Evolutionary conservation across 2,888 invertebrate species (phyloP), one percentile per base, ranked within the genome.

Genomic region (Homarus gammarus): DNA sequence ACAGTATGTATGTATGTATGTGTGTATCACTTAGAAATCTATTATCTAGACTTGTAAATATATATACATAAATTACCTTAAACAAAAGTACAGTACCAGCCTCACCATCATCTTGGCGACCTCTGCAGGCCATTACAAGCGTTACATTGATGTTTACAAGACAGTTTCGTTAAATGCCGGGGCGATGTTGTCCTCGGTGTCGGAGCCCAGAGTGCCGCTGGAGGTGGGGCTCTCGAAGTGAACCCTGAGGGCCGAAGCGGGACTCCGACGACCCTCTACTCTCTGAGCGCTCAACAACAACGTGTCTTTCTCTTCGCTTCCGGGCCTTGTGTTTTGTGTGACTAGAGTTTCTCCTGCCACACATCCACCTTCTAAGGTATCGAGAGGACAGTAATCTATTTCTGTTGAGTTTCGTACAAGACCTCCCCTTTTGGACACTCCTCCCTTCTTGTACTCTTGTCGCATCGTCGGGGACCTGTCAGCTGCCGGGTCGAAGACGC

Each of bases 181-280:
- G n/a, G 40, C 27, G 36, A n/a, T 44, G 61, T 61, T 33, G 5
- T 81, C 81, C 18, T 81, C 81, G n/a, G 12, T 81, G 36, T 51
- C 51, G 18, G 61, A 81, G 2, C 15, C 56, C 27, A 31, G 44
- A 12, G 81, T 61, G 36, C 44, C 64, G 31, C 38, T 38, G 38
- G 38, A 61, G 36, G 27, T 40, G 36, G 51, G 56, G 18, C 38
- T 87, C 56, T 79, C 68, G 72, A 87, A 87, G 70, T 79, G 86
- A 36, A 87, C 86, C 49, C 86, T 79, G 31, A 87, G 72, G 31
- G 79, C 79, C 36, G 72, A 31, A 36, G 86, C 78, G 8, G 86
- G 86, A 51, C 86, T 87, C 33, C 72, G 40, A 12, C 86, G 86
- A 31, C 72, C 79, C 38, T 79, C 86, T 12, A 27, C 78, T 22